Evolutionary conservation across 1,140 invertebrate species (phyloP).

Genomic region (Lordiphosa clarofinis): DNA sequence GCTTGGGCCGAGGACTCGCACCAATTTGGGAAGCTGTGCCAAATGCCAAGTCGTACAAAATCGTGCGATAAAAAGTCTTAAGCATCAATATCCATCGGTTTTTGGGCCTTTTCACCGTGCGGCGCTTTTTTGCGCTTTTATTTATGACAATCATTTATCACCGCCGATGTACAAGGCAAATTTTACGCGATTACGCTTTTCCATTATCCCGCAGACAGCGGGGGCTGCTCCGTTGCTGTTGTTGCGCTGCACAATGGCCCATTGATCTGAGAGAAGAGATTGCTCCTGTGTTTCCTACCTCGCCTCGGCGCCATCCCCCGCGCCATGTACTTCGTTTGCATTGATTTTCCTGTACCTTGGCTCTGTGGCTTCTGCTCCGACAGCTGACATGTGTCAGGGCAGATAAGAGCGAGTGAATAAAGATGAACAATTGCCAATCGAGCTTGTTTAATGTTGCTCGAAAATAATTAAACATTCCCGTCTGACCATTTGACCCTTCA

Average conservation of each 20-base stretch:
- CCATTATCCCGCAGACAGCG: constrained; percentile 50
- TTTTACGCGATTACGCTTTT: constrained; percentile 74
- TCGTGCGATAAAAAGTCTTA: constrained; percentile 76
- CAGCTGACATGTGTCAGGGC: constrained; percentile 46
- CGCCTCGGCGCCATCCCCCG: not conserved
- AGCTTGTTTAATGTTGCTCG: constrained; percentile 47
- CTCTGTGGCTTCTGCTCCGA: constrained; percentile 32
- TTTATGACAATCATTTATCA: constrained; percentile 78
- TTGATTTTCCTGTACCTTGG: constrained; percentile 34
- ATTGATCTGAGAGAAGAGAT: constrained; percentile 52
- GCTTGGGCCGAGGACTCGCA: constrained; percentile 13
- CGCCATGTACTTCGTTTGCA: constrained; percentile 6
- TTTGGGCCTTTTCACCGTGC: constrained; percentile 20
- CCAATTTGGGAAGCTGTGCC: constrained; percentile 19
- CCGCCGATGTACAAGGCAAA: constrained; percentile 62
- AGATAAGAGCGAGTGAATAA: constrained; percentile 43
- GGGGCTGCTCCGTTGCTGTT: constrained; percentile 3
- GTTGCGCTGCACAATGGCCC: constrained; percentile 45
- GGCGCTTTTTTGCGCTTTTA: constrained; percentile 60
- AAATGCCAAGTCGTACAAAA: constrained; percentile 54
- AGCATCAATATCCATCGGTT: constrained; percentile 74
- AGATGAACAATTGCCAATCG: constrained; percentile 44
- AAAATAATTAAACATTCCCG: constrained; percentile 42
- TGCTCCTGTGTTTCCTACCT: constrained; percentile 25
- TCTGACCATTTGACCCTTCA: not conserved